Conservation (phyloP, 35 echinoderm and acorn worm species). For the Acanthaster planci region DNA sequence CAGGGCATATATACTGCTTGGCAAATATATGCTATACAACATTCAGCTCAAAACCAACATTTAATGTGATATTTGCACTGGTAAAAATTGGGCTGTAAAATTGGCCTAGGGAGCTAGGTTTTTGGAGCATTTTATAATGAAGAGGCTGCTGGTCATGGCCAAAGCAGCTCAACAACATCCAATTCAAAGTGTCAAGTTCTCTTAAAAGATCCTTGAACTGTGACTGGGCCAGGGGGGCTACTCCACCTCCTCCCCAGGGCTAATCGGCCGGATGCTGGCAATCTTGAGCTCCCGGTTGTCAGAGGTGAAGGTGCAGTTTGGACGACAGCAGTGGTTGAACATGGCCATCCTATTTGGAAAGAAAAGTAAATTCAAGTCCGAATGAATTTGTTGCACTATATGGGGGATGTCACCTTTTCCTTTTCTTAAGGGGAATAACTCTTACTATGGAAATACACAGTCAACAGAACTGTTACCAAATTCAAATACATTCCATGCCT, state of each 20-base stretch:
- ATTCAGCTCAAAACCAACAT: neutral
- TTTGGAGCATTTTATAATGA: no score
- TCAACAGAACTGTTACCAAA: neutral
- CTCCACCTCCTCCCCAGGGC: slow-evolving; percentile 31
- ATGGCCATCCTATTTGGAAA: slow-evolving; percentile 5
- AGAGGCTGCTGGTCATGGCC: no score
- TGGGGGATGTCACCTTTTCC: neutral
- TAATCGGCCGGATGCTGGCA: slow-evolving; percentile 9
- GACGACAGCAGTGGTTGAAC: slow-evolving; percentile 33
- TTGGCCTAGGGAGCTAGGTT: no score
- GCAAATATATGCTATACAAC: neutral
- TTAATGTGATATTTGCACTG: neutral
- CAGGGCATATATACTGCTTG: neutral
- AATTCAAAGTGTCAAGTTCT: neutral
- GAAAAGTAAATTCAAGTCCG: neutral
- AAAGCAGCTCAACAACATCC: no score
- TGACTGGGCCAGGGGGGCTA: neutral
- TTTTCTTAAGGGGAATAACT: neutral
- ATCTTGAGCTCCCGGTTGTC: neutral
- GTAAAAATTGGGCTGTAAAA: neutral
- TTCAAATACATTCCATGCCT: neutral
- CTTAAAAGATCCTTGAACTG: neutral
- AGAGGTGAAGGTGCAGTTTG: slow-evolving; percentile 33
- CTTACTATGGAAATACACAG: neutral
- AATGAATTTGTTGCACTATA: neutral